A percentile compares a stretch with the other conserved stretches of the same genome.
Evolutionary conservation across 2,113 vertebrate species (phyloP).

Genomic region (Grammomys dolichurus): DNA sequence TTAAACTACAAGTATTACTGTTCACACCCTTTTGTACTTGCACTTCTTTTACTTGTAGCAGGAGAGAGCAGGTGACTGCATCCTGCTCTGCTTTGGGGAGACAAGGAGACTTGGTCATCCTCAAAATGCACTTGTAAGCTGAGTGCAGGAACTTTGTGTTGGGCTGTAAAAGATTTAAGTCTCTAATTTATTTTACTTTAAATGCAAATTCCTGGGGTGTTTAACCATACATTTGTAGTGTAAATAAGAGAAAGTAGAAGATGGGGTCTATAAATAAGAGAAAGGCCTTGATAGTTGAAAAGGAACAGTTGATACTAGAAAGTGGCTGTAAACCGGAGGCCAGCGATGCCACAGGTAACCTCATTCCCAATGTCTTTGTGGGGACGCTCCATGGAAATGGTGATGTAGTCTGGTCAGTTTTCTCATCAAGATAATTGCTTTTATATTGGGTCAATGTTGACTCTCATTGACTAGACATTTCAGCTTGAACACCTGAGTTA

Average conservation of each 20-base stretch:
- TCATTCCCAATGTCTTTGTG: not conserved
- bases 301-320: not conserved
- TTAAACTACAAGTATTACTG: not conserved
- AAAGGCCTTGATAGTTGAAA: not conserved
- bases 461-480: not conserved
- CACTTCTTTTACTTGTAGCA: not conserved
- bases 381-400: accelerated
- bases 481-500: not conserved
- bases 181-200: not conserved
- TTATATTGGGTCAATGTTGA: not conserved
- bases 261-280: no score
- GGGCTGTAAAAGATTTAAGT: not conserved
- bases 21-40: not conserved
- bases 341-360: not conserved
- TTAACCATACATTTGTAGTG: not conserved
- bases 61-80: not conserved
- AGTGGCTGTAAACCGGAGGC: not conserved
- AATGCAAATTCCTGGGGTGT: not conserved
- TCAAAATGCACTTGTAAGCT: not conserved
- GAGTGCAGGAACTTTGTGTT: not conserved
- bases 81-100: not conserved
- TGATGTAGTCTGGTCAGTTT: not conserved
- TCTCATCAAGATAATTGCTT: not conserved
- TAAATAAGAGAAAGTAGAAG: not conserved
- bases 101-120: not conserved